phyloP scores from a whole-genome alignment of 2,888 invertebrate species.

The Rapana venosa region DNA sequence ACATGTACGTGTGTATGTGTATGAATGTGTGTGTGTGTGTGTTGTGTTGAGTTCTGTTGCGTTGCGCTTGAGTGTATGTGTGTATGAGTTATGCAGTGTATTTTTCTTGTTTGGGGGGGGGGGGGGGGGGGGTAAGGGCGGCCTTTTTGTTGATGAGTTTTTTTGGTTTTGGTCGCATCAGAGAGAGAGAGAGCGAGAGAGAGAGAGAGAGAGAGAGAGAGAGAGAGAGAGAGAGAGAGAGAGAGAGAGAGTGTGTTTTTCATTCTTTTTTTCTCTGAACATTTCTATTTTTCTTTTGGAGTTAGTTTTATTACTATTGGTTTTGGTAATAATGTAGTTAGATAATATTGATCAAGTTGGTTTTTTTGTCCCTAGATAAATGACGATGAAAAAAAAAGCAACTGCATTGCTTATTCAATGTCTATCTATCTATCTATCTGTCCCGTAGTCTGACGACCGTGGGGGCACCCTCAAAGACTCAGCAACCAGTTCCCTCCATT shows the following conservation, averaged over 20 bases:
- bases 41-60: too few species aligned
- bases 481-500: too few species aligned
- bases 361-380: background rate
- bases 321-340: too few species aligned
- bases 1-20: too few species aligned
- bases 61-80: background rate
- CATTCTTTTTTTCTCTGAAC: background rate
- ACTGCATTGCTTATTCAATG: background rate
- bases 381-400: background rate
- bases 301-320: too few species aligned
- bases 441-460: background rate
- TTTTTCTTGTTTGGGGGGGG: too few species aligned
- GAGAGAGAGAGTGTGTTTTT: background rate
- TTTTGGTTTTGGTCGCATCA: too few species aligned
- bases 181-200: background rate
- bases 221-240: slow-evolving; percentile 32
- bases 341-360: too few species aligned
- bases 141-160: too few species aligned
- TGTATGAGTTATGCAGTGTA: too few species aligned
- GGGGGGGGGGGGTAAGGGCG: too few species aligned
- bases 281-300: background rate
- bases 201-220: slow-evolving; percentile 1
- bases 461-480: too few species aligned
- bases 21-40: slow-evolving; percentile 16
- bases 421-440: background rate